Evolutionary conservation across 37 sponge, comb jelly and placozoan species (phyloP).

Genomic region (Aplysina aerophoba): DNA sequence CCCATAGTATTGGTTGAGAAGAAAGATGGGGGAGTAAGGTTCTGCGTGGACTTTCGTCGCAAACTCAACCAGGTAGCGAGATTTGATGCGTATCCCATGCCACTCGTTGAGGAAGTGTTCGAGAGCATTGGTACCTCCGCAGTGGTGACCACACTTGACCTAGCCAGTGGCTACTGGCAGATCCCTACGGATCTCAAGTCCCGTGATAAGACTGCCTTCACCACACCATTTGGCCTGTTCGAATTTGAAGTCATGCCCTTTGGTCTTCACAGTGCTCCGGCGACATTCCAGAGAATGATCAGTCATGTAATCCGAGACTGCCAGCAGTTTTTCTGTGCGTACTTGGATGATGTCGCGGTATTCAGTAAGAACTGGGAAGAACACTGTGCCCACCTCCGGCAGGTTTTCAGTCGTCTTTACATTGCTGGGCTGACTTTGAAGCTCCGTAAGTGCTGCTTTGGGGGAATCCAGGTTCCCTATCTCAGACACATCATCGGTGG

Average conservation of each 20-base stretch:
- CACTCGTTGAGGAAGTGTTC: not conserved
- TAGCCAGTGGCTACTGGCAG: conserved; percentile 29
- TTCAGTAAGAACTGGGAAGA: conserved; percentile 24
- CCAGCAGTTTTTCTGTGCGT: not conserved
- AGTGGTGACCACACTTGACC: conserved; percentile 24
- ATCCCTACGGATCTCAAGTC: not conserved
- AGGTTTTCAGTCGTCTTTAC: not conserved
- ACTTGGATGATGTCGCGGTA: conserved; percentile 22
- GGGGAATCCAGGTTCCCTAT: not conserved
- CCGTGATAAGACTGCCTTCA: not conserved
- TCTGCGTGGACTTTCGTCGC: conserved; percentile 23
- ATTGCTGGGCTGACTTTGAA: conserved; percentile 8
- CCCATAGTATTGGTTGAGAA: conserved; percentile 22
- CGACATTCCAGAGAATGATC: conserved; percentile 12
- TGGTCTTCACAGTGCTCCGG: conserved; percentile 5
- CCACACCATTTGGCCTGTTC: conserved; percentile 27
- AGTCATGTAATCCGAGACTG: not conserved
- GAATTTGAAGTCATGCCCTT: conserved; percentile 35
- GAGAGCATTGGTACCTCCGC: not conserved
- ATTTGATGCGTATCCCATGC: conserved; percentile 34
- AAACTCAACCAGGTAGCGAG: conserved; percentile 16
- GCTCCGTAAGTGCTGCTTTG: conserved; percentile 24
- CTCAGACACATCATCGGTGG: conserved; percentile 43
- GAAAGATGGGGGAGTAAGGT: not conserved
- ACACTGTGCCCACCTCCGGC: conserved; percentile 29